Conservation (phyloP, 2,797 vertebrate genomes). For the Characodon lateralis region DNA sequence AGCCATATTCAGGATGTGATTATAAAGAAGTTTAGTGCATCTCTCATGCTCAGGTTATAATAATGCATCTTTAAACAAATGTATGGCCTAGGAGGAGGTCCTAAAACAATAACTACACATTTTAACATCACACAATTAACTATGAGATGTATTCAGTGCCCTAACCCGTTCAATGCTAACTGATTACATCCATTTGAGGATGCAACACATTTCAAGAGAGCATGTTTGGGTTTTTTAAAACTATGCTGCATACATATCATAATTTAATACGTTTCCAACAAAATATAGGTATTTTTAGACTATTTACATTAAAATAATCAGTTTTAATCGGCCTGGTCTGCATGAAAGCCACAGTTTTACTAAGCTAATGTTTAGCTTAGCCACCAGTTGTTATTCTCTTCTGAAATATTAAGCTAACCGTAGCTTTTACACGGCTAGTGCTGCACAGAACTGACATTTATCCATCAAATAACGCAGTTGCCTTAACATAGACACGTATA, state of each 20-base stretch:
- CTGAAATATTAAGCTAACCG: conserved; percentile 11
- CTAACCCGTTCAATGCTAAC: not conserved
- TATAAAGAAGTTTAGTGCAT: not conserved
- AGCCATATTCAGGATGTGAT: not conserved
- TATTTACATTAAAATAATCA: not conserved
- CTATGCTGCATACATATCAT: not conserved
- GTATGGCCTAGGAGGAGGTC: not conserved
- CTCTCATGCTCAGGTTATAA: not conserved
- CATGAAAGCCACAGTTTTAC: conserved; percentile 14
- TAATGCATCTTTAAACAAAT: conserved; percentile 1
- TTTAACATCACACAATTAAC: not conserved
- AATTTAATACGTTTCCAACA: not conserved
- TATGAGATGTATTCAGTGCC: not conserved
- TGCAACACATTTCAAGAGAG: not conserved
- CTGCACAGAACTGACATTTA: not conserved
- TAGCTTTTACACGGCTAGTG: not conserved
- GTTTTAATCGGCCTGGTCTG: conserved; percentile 33
- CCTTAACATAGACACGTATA: not conserved
- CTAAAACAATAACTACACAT: not conserved
- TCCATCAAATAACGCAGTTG: not conserved
- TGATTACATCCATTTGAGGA: conserved; percentile 1
- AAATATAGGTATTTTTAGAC: not conserved
- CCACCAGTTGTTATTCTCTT: conserved; percentile 11
- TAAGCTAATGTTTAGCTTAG: conserved; percentile 57
- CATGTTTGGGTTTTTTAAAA: not conserved